A percentile compares a stretch with the other conserved stretches of the same genome.
These are phyloP conservation scores for Pammene fasciana DNA, from an alignment of 2,888 invertebrate species.

Conservation along the genomic window DNA sequence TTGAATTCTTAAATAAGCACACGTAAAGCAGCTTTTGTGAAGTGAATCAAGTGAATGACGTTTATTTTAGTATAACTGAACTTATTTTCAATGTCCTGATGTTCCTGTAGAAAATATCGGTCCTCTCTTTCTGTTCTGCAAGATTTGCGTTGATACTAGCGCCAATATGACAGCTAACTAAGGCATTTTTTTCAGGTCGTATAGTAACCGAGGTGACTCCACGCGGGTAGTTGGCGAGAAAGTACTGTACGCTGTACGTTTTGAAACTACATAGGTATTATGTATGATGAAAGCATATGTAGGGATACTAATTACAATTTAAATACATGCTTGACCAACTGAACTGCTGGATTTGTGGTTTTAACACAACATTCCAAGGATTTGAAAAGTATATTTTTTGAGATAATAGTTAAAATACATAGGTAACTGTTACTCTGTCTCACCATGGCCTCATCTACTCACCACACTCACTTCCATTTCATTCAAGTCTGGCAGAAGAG, in stretches of 20 bases:
- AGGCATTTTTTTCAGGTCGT: conserved; percentile 5
- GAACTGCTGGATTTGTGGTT: background rate
- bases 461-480: background rate
- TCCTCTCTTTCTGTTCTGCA: conserved; percentile 13
- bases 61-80: conserved; percentile 23
- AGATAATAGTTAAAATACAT: background rate
- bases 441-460: too few relatives aligned
- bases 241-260: conserved; percentile 29
- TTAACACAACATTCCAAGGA: background rate
- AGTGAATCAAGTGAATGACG: conserved; percentile 34
- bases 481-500: background rate
- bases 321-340: background rate
- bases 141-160: conserved; percentile 30
- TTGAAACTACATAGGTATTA: conserved; percentile 15
- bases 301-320: background rate
- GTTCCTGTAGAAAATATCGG: conserved; percentile 9
- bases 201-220: conserved; percentile 29
- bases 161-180: conserved; percentile 6
- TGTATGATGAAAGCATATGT: background rate
- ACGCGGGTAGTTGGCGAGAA: conserved; percentile 40
- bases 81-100: conserved; percentile 10
- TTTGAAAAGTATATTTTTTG: conserved; percentile 10
- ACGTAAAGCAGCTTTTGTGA: conserved; percentile 27
- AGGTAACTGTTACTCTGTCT: background rate
- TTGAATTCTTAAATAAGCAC: conserved; percentile 25